Evolutionary conservation across 2,888 invertebrate species (phyloP).

Genomic region (Eustalomyia histrio): DNA sequence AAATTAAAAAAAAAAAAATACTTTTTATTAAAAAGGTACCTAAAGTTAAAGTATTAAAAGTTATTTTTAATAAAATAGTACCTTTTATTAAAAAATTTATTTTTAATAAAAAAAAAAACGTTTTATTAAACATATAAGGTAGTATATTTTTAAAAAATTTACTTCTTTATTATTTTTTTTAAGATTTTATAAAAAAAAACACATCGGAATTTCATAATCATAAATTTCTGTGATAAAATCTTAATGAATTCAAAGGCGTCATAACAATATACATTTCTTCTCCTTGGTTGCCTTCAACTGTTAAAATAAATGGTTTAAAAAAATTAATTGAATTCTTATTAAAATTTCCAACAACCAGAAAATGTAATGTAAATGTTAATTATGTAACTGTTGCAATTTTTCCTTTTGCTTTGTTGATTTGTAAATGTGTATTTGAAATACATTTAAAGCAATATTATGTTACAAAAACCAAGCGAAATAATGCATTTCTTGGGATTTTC

Average conservation of each 20-base stretch:
- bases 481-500: slow-evolving; percentile 42
- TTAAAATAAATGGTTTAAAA: slow-evolving; percentile 41
- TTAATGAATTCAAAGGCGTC: not conserved
- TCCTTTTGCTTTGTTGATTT: not conserved
- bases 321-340: slow-evolving; percentile 22
- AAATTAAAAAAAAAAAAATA: no score
- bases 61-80: no score
- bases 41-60: no score
- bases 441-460: not conserved
- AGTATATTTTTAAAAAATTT: no score
- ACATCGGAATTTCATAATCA: no score
- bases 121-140: no score
- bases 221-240: no score
- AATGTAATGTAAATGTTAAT: slow-evolving; percentile 13
- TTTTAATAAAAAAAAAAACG: no score
- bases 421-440: not conserved
- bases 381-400: slow-evolving; percentile 18
- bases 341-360: not conserved
- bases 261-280: slow-evolving; percentile 2
- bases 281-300: slow-evolving; percentile 15
- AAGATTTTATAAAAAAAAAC: no score
- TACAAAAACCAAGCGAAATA: not conserved
- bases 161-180: no score
- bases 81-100: no score
- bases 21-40: no score